Base-by-base conservation (phyloP, 2,888 invertebrate species). In the Hemistola chrysoprasaria region DNA sequence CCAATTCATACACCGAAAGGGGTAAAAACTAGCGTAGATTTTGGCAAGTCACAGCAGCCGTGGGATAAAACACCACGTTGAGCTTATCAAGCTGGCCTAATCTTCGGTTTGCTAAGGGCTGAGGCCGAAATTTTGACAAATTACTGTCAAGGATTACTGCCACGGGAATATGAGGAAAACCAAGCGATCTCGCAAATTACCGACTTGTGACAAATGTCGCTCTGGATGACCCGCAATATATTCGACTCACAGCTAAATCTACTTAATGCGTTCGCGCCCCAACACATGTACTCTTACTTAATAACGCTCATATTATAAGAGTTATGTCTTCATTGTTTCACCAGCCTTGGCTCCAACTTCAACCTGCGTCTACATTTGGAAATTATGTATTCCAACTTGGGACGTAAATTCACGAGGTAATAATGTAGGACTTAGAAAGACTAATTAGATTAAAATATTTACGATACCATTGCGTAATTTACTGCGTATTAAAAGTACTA, bases 71-170 rank as follows among this genome's bases (percentile, higher is more conserved):
- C 68, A 67, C 69, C 62, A 59, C 58, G 65, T 64, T 50, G 64
- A 69, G 71, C 72, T 67, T 69, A 73, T 71, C 71, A 73, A 63
- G 62, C 54, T 43, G 59, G 65, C 68, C 71, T 68, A 70, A 48
- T 56, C 59, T 53, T 29, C 50, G 47, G 55, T 50, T 52, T 58
- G 48, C 35, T 39, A 47, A 53, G 51, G 50, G 57, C 59, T 59
- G 20, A 60, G 65, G 74, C 65, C 71, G 71, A 75, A 77, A 78
- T 73, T 78, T 78, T 81, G 80, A 82, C 76, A 81, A 82, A 82
- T 82, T 68, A 70, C 67, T 59, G 56, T 62, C 56, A 61, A 66
- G 78, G 75, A 78, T 79, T 79, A 77, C 78, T 68, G 50, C 39
- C 56, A 59, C 59, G 65, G 65, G 68, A 77, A 77, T 77, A 78